A percentile compares a stretch with the other conserved stretches of the same genome.
Conservation (phyloP, 1,140 invertebrate genomes). For the Cotesia chilonis region DNA sequence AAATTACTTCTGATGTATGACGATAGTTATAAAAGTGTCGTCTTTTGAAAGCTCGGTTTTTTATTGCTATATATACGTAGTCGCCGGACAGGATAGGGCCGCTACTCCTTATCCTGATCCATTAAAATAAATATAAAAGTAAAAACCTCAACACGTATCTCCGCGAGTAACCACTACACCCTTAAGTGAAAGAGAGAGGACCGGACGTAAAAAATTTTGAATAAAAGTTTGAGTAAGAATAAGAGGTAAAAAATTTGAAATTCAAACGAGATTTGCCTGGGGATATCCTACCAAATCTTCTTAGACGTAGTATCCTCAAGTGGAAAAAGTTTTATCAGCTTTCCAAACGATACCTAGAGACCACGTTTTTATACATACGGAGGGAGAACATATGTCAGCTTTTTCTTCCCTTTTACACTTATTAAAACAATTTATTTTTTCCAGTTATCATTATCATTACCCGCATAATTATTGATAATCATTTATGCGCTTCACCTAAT, state of each 20-base stretch:
- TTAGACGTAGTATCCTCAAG: background rate
- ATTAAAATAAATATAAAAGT: too few relatives aligned
- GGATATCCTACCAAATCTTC: conserved; percentile 9
- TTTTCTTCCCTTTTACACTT: background rate
- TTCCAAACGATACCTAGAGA: background rate
- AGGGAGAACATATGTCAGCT: background rate
- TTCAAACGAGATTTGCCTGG: conserved; percentile 11
- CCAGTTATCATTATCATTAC: too few relatives aligned
- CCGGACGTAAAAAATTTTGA: background rate
- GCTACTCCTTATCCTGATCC: too few relatives aligned
- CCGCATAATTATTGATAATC: too few relatives aligned
- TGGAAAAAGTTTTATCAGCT: conserved; percentile 17
- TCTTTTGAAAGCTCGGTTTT: too few relatives aligned
- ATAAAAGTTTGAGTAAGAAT: background rate
- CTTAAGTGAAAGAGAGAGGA: background rate
- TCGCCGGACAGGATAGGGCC: too few relatives aligned
- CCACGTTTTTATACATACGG: background rate
- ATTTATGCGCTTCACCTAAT: too few relatives aligned
- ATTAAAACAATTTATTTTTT: background rate
- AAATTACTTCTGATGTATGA: too few relatives aligned
- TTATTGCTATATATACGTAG: too few relatives aligned
- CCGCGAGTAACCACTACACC: too few relatives aligned
- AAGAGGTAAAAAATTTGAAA: background rate
- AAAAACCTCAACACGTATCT: too few relatives aligned
- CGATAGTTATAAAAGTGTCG: too few relatives aligned